phyloP scores from a whole-genome alignment of 2,113 vertebrate genomes.

The Natator depressus region DNA sequence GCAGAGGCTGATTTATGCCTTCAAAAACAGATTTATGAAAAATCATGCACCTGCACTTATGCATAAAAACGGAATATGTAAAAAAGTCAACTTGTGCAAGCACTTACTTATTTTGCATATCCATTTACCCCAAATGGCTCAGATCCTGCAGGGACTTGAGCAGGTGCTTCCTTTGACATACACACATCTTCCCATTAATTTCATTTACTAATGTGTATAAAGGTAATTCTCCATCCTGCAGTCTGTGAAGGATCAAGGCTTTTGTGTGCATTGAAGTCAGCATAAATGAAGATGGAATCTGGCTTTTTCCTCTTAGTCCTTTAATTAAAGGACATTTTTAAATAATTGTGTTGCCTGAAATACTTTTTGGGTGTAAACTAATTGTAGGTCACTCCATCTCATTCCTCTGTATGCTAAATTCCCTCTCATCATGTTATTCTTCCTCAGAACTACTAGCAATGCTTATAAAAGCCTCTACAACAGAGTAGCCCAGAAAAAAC shows the following conservation, averaged over 20 bases:
- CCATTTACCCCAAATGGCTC: constrained; percentile 1
- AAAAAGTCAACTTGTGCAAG: background rate
- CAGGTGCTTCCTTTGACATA: background rate
- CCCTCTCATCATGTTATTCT: background rate
- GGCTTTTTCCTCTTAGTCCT: background rate
- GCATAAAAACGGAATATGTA: constrained; percentile 42
- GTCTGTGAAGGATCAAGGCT: background rate
- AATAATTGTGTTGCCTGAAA: background rate
- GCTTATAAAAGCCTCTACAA: background rate
- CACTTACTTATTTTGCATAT: background rate
- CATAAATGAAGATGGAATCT: background rate
- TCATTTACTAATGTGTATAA: background rate
- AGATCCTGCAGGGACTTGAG: background rate
- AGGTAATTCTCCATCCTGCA: background rate
- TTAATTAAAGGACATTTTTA: background rate
- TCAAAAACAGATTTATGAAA: constrained; percentile 44
- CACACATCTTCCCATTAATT: background rate
- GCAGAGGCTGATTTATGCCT: constrained; percentile 41
- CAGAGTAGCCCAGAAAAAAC: background rate
- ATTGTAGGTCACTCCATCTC: background rate
- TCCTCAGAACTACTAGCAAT: background rate
- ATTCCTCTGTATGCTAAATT: background rate
- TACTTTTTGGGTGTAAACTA: fast-evolving
- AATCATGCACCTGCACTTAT: constrained; percentile 40
- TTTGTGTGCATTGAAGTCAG: fast-evolving